phyloP scores from a whole-genome alignment of 2,888 invertebrate species.

The Andrena bicolor region DNA sequence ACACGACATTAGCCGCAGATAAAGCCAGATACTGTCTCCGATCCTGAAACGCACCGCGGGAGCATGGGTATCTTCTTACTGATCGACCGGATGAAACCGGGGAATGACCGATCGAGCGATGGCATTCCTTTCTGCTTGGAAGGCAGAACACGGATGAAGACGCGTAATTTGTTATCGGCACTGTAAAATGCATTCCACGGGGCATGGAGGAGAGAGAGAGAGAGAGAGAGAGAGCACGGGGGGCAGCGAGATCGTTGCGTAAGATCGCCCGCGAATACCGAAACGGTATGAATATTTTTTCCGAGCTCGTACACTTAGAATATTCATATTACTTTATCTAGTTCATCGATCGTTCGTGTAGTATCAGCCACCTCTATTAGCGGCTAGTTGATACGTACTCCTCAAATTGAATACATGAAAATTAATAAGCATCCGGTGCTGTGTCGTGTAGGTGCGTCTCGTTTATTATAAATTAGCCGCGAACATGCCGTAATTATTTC shows the following conservation, averaged over 20 bases:
- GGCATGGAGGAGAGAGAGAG: not conserved
- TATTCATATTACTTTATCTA: constrained; percentile 49
- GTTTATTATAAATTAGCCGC: constrained; percentile 30
- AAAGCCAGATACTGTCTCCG: constrained; percentile 81
- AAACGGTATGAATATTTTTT: constrained; percentile 30
- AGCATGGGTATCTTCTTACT: constrained; percentile 77
- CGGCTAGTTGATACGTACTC: constrained; percentile 24
- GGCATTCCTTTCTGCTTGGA: constrained; percentile 67
- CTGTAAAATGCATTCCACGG: constrained; percentile 59
- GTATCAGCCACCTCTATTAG: constrained; percentile 32
- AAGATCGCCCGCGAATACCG: constrained; percentile 39
- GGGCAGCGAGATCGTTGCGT: constrained; percentile 21
- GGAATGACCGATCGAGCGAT: constrained; percentile 72
- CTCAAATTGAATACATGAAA: constrained; percentile 44
- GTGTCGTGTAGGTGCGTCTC: constrained; percentile 7
- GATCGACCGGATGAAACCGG: constrained; percentile 70
- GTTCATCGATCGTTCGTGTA: constrained; percentile 39
- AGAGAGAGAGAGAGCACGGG: not conserved
- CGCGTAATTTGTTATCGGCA: constrained; percentile 68
- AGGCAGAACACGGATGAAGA: constrained; percentile 62
- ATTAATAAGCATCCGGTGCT: constrained; percentile 52
- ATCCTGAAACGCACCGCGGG: constrained; percentile 77
- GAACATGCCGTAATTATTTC: constrained; percentile 33
- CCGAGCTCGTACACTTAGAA: constrained; percentile 17
- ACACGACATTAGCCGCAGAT: constrained; percentile 82